Conservation (phyloP, 2,888 invertebrate genomes). For the Polyploca ridens region DNA sequence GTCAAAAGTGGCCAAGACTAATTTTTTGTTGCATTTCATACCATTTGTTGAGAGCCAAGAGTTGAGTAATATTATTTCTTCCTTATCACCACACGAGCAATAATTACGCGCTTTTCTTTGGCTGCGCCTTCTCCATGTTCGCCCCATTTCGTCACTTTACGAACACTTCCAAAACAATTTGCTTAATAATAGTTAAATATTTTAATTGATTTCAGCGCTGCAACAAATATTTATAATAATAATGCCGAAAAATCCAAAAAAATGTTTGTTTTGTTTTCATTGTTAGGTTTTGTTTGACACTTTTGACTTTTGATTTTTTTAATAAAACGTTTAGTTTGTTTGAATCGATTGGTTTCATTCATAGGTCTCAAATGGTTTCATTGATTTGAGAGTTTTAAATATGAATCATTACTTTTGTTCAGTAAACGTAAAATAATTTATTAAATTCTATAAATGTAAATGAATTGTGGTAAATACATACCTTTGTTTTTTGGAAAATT, state of each 20-base stretch:
- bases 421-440: too few relatives aligned
- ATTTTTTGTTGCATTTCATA: constrained; percentile 83
- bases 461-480: too few relatives aligned
- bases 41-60: constrained; percentile 82
- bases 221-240: not conserved
- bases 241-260: not conserved
- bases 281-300: too few relatives aligned
- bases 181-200: not conserved
- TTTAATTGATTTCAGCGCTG: not conserved
- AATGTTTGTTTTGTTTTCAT: not conserved
- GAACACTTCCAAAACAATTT: constrained; percentile 2
- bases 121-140: constrained; percentile 74
- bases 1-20: constrained; percentile 85
- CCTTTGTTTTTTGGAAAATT: too few relatives aligned
- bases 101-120: constrained; percentile 59
- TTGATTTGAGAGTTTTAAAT: too few relatives aligned
- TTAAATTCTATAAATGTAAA: too few relatives aligned
- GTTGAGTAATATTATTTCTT: constrained; percentile 75
- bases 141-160: constrained; percentile 70
- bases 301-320: too few relatives aligned
- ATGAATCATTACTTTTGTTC: too few relatives aligned
- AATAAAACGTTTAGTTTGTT: too few relatives aligned
- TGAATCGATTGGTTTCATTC: too few relatives aligned
- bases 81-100: constrained; percentile 59
- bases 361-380: too few relatives aligned